Conservation (phyloP, 2,113 vertebrate genomes). For the Megaleporinus macrocephalus region DNA sequence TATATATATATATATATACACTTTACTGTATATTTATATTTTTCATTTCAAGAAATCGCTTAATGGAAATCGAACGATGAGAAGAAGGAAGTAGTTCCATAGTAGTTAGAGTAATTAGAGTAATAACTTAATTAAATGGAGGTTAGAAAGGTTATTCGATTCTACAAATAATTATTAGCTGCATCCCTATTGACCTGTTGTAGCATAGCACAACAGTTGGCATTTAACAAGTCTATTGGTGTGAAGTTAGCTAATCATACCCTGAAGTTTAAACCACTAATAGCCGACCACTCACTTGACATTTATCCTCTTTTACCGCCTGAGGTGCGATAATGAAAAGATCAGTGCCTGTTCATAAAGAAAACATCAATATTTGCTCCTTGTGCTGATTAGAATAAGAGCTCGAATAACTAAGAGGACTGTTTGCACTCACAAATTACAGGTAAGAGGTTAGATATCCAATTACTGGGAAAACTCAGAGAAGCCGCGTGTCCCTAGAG, state of each 20-base stretch:
- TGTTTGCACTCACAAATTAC: background rate
- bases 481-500: too few relatives aligned
- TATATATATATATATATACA: too few relatives aligned
- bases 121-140: background rate
- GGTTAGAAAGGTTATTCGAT: background rate
- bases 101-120: background rate
- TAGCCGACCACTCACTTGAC: background rate
- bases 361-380: background rate
- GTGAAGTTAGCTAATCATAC: background rate
- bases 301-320: background rate
- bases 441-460: background rate
- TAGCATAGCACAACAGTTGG: background rate
- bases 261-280: background rate
- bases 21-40: too few relatives aligned
- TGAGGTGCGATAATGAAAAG: background rate
- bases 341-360: background rate
- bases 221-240: background rate
- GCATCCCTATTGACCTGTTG: background rate
- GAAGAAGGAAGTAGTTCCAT: background rate
- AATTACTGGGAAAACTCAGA: background rate
- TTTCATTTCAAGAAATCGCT: background rate
- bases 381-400: background rate
- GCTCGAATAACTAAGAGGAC: background rate
- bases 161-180: background rate
- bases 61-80: background rate